phyloP scores from a whole-genome alignment of 2,113 vertebrate genomes.

The Pseudois nayaur region DNA sequence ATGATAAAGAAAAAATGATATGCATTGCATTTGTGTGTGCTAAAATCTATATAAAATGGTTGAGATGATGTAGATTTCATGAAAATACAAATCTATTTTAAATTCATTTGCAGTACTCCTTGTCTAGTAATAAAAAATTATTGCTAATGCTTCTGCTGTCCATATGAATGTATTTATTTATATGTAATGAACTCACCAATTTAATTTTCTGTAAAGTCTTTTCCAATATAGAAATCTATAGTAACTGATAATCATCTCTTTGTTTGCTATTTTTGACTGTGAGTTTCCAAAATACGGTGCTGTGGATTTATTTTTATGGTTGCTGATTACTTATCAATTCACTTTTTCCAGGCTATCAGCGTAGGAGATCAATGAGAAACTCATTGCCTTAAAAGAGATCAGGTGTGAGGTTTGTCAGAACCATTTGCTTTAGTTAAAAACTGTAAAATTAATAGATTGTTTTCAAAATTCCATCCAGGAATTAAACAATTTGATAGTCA shows the following conservation, averaged over 20 bases:
- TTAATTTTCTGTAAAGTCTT: background rate
- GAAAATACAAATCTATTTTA: background rate
- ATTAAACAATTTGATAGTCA: conserved; percentile 17
- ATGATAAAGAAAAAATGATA: background rate
- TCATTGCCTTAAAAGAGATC: conserved; percentile 52
- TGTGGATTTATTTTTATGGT: conserved; percentile 48
- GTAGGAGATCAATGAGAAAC: conserved; percentile 54
- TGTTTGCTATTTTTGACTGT: conserved; percentile 43
- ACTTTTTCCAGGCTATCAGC: conserved; percentile 1
- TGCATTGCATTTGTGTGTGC: background rate
- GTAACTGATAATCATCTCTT: background rate
- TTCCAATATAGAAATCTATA: background rate
- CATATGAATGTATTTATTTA: background rate
- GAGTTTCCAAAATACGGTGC: background rate
- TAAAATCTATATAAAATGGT: background rate
- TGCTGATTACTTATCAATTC: conserved; percentile 35
- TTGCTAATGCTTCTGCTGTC: background rate
- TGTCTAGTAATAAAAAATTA: background rate
- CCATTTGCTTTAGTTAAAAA: conserved; percentile 22
- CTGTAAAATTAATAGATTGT: conserved; percentile 41
- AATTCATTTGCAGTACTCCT: background rate
- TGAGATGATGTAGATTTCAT: conserved; percentile 13
- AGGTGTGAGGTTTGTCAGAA: conserved; percentile 35
- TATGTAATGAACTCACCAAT: background rate
- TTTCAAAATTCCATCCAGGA: conserved; percentile 15